phyloP scores from a whole-genome alignment of 2,797 vertebrate species.

The Diplodus puntazzo region DNA sequence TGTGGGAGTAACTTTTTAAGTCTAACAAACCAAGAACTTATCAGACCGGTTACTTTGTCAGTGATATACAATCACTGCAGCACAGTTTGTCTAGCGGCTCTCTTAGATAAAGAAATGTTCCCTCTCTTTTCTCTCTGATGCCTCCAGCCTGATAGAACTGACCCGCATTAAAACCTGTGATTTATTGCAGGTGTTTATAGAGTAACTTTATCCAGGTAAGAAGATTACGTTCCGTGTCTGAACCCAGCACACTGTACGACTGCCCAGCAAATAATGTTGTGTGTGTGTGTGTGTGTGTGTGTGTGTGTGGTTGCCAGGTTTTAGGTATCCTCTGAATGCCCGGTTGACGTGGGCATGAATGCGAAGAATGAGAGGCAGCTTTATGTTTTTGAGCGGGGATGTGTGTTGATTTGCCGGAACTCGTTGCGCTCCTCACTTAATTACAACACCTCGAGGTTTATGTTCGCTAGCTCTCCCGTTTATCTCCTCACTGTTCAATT shows the following conservation, averaged over 20 bases:
- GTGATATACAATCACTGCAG: slow-evolving; percentile 6
- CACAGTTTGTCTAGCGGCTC: neutral
- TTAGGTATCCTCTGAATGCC: slow-evolving; percentile 62
- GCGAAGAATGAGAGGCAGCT: slow-evolving; percentile 66
- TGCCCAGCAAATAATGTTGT: slow-evolving; percentile 23
- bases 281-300: slow-evolving; percentile 24
- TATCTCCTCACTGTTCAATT: neutral
- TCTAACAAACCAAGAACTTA: slow-evolving; percentile 1
- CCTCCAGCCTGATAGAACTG: slow-evolving; percentile 19
- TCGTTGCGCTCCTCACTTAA: slow-evolving; percentile 1
- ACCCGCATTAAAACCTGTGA: slow-evolving; percentile 16
- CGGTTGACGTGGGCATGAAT: slow-evolving; percentile 63
- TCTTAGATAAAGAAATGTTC: neutral
- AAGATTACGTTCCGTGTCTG: slow-evolving; percentile 30
- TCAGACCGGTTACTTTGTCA: neutral
- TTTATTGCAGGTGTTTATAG: slow-evolving; percentile 45
- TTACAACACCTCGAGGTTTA: neutral
- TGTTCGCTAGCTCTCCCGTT: neutral
- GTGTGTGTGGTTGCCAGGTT: slow-evolving; percentile 48
- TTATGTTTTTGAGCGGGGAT: slow-evolving; percentile 47
- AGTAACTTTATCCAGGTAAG: slow-evolving; percentile 33
- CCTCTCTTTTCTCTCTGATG: neutral
- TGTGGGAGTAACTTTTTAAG: neutral
- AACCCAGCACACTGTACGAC: slow-evolving; percentile 14
- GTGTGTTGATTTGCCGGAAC: neutral